A percentile compares a stretch with the other conserved stretches of the same genome.
These are phyloP conservation scores for Melipona quadrifasciata DNA, from an alignment of 1,140 invertebrate genomes.

Conservation along the genomic window DNA sequence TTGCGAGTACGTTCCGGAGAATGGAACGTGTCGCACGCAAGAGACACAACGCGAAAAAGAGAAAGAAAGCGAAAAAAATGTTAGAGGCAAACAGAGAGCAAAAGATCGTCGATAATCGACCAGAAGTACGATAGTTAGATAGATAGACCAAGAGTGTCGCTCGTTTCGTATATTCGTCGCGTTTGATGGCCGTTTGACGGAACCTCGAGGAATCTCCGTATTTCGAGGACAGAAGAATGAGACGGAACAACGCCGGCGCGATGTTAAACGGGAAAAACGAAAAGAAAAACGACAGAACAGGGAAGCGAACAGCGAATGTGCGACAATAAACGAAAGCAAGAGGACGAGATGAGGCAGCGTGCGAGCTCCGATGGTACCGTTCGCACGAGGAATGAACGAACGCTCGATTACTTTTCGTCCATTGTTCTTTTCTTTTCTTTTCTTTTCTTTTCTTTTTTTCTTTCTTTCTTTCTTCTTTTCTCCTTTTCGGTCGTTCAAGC, in stretches of 20 bases:
- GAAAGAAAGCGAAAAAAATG: not conserved
- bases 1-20: not conserved
- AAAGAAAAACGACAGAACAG: not conserved
- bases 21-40: not conserved
- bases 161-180: not conserved
- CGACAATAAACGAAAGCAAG: too few relatives aligned
- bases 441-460: too few relatives aligned
- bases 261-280: not conserved
- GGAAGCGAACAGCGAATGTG: not conserved
- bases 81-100: not conserved
- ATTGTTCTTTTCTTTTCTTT: not conserved
- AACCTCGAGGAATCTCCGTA: too few relatives aligned
- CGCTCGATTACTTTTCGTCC: slow-evolving; percentile 35
- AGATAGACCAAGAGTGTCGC: not conserved
- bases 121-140: not conserved
- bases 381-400: not conserved
- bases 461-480: not conserved
- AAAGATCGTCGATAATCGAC: not conserved
- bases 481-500: too few relatives aligned
- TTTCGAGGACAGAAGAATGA: not conserved
- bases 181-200: not conserved
- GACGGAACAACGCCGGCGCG: too few relatives aligned
- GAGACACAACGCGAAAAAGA: too few relatives aligned
- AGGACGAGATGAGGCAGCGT: not conserved
- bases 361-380: not conserved